phyloP scores from a whole-genome alignment of 2,888 invertebrate species.

The Odontocolon sp. region DNA sequence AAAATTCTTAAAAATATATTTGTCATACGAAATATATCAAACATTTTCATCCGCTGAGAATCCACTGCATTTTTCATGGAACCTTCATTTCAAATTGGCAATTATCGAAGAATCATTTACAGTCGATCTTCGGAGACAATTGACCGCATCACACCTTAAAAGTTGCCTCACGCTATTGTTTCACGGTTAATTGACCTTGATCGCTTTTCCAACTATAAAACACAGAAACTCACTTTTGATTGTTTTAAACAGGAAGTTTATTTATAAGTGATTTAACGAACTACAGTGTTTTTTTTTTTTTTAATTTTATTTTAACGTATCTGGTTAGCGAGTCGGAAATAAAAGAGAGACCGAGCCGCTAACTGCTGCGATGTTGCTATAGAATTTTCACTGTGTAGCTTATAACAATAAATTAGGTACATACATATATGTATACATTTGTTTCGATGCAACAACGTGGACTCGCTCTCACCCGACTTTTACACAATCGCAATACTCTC shows the following conservation, averaged over 20 bases:
- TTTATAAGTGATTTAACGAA: constrained; percentile 4
- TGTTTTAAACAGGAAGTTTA: constrained; percentile 4
- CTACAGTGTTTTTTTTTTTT: constrained; percentile 1
- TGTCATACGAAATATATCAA: no score
- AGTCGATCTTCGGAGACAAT: no score
- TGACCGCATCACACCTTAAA: no score
- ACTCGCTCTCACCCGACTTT: constrained; percentile 32
- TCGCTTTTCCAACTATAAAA: not conserved
- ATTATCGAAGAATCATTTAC: no score
- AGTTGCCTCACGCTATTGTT: no score
- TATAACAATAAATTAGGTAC: constrained; percentile 28
- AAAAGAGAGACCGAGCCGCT: constrained; percentile 22
- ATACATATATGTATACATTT: not conserved
- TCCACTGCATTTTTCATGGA: no score
- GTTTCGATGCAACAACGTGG: not conserved
- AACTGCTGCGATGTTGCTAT: constrained; percentile 24
- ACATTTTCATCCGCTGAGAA: no score
- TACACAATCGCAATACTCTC: constrained; percentile 43
- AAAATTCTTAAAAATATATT: no score
- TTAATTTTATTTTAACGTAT: not conserved
- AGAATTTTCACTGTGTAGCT: not conserved
- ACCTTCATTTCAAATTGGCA: no score
- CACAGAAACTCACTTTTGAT: not conserved
- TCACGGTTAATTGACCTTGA: no score
- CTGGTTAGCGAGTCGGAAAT: constrained; percentile 40